Evolutionary conservation across 2,113 vertebrate species (phyloP), one percentile per base, ranked within the genome.

Genomic region (Microcebus ravelobensis): DNA sequence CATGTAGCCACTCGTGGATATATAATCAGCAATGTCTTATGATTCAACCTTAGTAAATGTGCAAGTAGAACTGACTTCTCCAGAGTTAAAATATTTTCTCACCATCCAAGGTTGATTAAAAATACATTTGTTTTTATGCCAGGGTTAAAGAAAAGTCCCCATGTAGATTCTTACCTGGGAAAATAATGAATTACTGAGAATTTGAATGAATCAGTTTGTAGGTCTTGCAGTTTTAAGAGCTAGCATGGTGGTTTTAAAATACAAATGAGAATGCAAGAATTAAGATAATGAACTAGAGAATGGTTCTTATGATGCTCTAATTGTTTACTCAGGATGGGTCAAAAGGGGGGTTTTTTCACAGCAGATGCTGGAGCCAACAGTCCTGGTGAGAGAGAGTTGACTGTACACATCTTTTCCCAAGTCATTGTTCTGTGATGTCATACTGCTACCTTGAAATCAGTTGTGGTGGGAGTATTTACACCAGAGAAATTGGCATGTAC

Each of bases 351-450:
- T 10, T 20, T 13, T 0, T 14, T 1, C 1, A 5, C 50, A 31
- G 25, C 6, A 31, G 48, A 5, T n/a, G 2, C 5, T 2, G 6
- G 50, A 31, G 39, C 59, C 25, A 34, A 31, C 12, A 34, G 45
- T 74, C 57, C n/a, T 2, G 55, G 31, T 17, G 21, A 6, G 11
- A 0, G 45, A 31, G 45, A 61, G 39, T 57, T 6, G 25, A 8
- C 9, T 1, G 0, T 34, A 2, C 4, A 2, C n/a, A 0, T 34
- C 25, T 21, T 65, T 74, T 15, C 59, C 84, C 39, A 7, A 0
- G 21, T 74, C 13, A 0, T 7, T 6, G 9, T 42, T 68, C 83
- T 13, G 14, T 18, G 23, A 10, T 2, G 3, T 34, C n/a, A 3
- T 9, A 0, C 90, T 70, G 87, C 25, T 48, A 2, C 23, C 11